phyloP scores from a whole-genome alignment of 2,113 vertebrate species.

The Gila orcuttii region DNA sequence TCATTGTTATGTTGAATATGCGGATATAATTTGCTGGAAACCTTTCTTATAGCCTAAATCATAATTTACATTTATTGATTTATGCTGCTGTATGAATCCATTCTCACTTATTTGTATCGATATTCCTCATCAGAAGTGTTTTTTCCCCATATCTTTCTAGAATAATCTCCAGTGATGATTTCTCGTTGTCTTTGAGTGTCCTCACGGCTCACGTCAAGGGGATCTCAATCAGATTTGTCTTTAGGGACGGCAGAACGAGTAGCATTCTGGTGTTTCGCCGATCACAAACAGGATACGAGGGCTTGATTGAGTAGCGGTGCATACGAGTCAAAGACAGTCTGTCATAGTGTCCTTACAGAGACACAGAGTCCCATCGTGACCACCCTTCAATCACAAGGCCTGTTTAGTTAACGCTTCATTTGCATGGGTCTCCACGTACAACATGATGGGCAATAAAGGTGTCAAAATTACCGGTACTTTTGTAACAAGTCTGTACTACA shows the following conservation, averaged over 20 bases:
- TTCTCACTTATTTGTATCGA: neutral
- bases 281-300: slow-evolving; percentile 52
- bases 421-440: slow-evolving; percentile 38
- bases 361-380: slow-evolving; percentile 42
- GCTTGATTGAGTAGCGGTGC: slow-evolving; percentile 55
- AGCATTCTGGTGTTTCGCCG: slow-evolving; percentile 50
- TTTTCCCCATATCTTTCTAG: neutral
- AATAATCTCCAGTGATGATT: slow-evolving; percentile 9
- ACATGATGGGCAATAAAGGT: neutral
- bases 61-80: neutral
- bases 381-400: slow-evolving; percentile 50
- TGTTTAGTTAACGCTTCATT: slow-evolving; percentile 52
- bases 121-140: slow-evolving; percentile 1
- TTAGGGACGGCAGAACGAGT: slow-evolving; percentile 41
- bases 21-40: neutral
- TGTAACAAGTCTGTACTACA: neutral
- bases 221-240: slow-evolving; percentile 52
- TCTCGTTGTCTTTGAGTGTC: slow-evolving; percentile 26
- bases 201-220: slow-evolving; percentile 44
- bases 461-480: neutral
- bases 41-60: neutral
- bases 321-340: slow-evolving; percentile 49
- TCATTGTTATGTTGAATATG: neutral
- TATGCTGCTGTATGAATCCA: neutral
- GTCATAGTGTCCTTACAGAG: slow-evolving; percentile 51